Percentiles rank a stretch among this genome's conserved stretches.
Evolutionary conservation across 2,797 vertebrate species (phyloP).

Genomic region (Falco concolor): DNA sequence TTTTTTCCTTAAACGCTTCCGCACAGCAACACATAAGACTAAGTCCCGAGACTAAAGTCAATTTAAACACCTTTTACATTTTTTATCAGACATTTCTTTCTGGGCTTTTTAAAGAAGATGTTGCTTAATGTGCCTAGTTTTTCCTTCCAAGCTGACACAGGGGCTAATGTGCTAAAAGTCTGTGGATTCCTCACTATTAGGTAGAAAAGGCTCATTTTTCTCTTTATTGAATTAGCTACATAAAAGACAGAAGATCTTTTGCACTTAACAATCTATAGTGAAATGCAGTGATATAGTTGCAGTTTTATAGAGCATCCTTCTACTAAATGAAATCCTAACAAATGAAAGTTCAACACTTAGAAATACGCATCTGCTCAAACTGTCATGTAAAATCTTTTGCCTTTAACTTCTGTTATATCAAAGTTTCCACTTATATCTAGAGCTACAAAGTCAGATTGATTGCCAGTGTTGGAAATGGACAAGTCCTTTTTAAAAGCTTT

Average conservation of each 20-base stretch:
- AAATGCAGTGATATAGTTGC: background rate
- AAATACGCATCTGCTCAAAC: slow-evolving; percentile 2
- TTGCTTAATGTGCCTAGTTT: background rate
- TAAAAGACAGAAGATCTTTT: background rate
- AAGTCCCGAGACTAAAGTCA: background rate
- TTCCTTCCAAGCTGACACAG: background rate
- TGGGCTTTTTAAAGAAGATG: background rate
- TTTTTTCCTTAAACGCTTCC: background rate
- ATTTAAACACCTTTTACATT: background rate
- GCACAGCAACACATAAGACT: background rate
- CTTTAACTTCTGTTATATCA: slow-evolving; percentile 36
- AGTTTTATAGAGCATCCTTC: background rate
- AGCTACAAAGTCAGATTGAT: slow-evolving; percentile 39
- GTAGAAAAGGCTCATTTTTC: background rate
- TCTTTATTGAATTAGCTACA: background rate
- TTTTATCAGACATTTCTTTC: background rate
- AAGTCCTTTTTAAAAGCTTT: slow-evolving; percentile 26
- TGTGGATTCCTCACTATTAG: background rate
- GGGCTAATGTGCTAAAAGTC: background rate
- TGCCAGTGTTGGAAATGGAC: background rate
- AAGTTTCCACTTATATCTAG: slow-evolving; percentile 1
- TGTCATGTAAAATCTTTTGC: slow-evolving; percentile 17
- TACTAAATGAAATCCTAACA: slow-evolving; percentile 35
- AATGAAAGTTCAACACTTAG: slow-evolving; percentile 15
- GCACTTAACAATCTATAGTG: background rate